Evolutionary conservation across 2,797 vertebrate genomes (phyloP), one percentile per base, ranked within the genome.

Genomic region (Neostethus bicornis): DNA sequence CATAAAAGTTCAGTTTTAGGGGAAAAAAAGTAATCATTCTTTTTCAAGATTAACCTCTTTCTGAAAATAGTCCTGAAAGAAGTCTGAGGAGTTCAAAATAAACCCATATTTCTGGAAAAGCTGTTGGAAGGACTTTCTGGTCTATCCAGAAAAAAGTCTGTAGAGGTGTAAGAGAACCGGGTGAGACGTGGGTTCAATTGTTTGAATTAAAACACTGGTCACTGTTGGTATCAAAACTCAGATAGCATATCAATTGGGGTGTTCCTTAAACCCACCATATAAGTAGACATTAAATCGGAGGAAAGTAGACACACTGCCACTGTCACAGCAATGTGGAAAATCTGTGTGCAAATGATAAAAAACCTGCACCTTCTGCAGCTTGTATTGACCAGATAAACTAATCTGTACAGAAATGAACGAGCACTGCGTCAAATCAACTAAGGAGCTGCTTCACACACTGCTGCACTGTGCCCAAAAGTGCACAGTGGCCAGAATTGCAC

Each of bases 131-230:
- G 78, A 84, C 74, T 87, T 75, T n/a, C n/a, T 74, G 46, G 62
- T 44, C n/a, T n/a, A n/a, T n/a, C n/a, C n/a, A n/a, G n/a, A n/a
- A n/a, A n/a, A n/a, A n/a, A n/a, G n/a, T n/a, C n/a, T 6, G 58
- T 53, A 66, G 58, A 7, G 43, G 80, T 35, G 55, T 12, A 37
- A 20, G 25, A 57, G 52, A 35, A 43, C 31, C 46, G 25, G 24
- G 39, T 21, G 65, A 49, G 44, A 3, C 13, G 13, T 47, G 41
- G 37, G 49, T 32, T 41, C 58, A 51, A 68, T 51, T 58, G 66
- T 81, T 77, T 89, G 89, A 89, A 91, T 91, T 92, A 89, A 89
- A 91, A 84, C 64, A 59, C 71, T 84, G 72, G 70, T 67, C 19
- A 48, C 45, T 34, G 17, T 77, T 79, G n/a, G 73, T 59, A 70